phyloP scores from a whole-genome alignment of 2,113 vertebrate genomes.

The Abramis brama region DNA sequence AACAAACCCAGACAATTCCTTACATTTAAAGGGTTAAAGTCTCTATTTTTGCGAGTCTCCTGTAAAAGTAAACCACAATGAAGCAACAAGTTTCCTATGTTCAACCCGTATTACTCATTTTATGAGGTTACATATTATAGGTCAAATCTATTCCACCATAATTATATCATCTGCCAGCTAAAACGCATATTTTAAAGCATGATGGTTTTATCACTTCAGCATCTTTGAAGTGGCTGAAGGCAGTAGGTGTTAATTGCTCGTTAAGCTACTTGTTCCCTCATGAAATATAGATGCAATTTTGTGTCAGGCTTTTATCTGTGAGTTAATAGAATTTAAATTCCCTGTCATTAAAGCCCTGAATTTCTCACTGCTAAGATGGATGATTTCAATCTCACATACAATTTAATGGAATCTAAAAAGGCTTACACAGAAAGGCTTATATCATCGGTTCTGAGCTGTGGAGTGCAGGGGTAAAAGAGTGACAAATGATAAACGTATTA shows the following conservation, averaged over 20 bases:
- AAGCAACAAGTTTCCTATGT: background rate
- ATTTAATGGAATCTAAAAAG: background rate
- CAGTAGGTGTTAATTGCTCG: constrained; percentile 1
- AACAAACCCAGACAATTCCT: no score
- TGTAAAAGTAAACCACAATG: background rate
- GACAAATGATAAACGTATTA: background rate
- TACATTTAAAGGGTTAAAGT: no score
- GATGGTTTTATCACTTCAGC: background rate
- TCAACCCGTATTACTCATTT: background rate
- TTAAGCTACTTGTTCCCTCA: constrained; percentile 25
- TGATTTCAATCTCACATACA: background rate
- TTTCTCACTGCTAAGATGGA: constrained; percentile 15
- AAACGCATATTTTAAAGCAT: background rate
- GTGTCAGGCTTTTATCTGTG: constrained; percentile 4
- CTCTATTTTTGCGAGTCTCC: background rate
- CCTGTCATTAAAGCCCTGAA: background rate
- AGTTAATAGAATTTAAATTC: constrained; percentile 28
- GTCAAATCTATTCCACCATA: background rate
- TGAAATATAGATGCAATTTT: constrained; percentile 14
- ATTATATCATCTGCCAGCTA: background rate
- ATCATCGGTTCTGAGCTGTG: background rate
- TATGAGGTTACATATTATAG: background rate
- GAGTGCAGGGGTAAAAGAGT: background rate
- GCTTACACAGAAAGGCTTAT: background rate
- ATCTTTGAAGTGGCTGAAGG: background rate